phyloP scores from a whole-genome alignment of 1,140 invertebrate genomes.

The Tigriopus japonicus region DNA sequence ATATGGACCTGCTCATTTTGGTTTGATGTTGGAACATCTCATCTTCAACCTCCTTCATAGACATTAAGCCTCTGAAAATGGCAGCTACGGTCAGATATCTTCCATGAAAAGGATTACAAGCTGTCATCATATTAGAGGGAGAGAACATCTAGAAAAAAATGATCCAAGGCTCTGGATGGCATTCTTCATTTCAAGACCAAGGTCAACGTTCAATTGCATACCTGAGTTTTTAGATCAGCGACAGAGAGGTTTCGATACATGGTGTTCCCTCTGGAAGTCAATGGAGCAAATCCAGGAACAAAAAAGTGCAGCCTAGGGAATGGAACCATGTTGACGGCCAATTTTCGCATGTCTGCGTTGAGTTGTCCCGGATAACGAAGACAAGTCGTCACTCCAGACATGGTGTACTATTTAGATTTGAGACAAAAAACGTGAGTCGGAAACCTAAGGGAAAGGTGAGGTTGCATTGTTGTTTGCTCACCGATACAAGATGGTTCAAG shows the following conservation, averaged over 20 bases:
- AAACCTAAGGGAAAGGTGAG: too few species aligned
- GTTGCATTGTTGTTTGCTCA: background rate
- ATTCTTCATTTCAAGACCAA: too few species aligned
- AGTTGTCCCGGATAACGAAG: constrained; percentile 21
- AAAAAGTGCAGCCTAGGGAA: constrained; percentile 20
- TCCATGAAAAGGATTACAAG: constrained; percentile 49
- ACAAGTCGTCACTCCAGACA: constrained; percentile 19
- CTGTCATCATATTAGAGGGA: constrained; percentile 36
- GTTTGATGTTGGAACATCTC: constrained; percentile 56
- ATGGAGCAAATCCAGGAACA: constrained; percentile 17
- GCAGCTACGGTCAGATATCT: constrained; percentile 41
- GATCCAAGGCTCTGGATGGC: too few species aligned
- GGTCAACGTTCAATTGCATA: too few species aligned
- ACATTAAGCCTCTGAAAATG: constrained; percentile 36
- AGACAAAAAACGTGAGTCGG: too few species aligned
- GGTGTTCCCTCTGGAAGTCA: constrained; percentile 9
- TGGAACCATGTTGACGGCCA: constrained; percentile 20
- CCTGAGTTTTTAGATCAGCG: background rate
- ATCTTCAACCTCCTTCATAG: constrained; percentile 38
- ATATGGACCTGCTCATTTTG: constrained; percentile 76
- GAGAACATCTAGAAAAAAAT: constrained; percentile 14
- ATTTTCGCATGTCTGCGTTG: constrained; percentile 21
- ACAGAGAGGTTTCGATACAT: constrained; percentile 14
- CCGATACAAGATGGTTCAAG: constrained; percentile 17
- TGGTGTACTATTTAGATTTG: constrained; percentile 6